Conservation (phyloP, 2,888 invertebrate genomes). For the Clepsis dumicolana region DNA sequence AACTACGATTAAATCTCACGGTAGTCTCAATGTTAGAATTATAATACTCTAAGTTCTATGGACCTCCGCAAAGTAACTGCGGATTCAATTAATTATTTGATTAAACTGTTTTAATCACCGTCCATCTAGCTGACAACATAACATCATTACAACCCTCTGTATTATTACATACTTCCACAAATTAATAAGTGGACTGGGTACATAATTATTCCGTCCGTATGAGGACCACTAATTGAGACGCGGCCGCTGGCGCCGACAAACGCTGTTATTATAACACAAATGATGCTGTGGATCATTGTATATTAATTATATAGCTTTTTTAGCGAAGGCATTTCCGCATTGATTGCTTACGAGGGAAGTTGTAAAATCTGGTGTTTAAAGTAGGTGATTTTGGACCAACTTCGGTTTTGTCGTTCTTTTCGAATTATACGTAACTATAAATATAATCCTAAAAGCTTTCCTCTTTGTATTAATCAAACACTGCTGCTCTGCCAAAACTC, state of each 20-base stretch:
- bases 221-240: slow-evolving; percentile 4
- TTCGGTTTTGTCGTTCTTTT: too few species aligned
- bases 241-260: slow-evolving; percentile 20
- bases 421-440: too few species aligned
- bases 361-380: too few species aligned
- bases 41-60: too few species aligned
- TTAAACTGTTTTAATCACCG: not conserved
- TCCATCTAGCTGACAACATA: not conserved
- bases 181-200: slow-evolving; percentile 5
- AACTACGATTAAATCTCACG: too few species aligned
- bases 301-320: not conserved
- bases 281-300: slow-evolving; percentile 10
- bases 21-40: too few species aligned
- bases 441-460: too few species aligned
- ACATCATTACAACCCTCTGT: not conserved
- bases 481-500: too few species aligned
- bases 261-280: slow-evolving; percentile 5
- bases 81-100: too few species aligned
- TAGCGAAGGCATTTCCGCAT: not conserved
- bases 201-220: slow-evolving; percentile 12
- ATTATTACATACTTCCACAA: slow-evolving; percentile 1
- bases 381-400: too few species aligned
- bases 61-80: too few species aligned
- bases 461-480: too few species aligned
- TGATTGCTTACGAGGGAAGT: not conserved